Evolutionary conservation across 2,888 invertebrate species (phyloP).

Genomic region (Mesoligia furuncula): DNA sequence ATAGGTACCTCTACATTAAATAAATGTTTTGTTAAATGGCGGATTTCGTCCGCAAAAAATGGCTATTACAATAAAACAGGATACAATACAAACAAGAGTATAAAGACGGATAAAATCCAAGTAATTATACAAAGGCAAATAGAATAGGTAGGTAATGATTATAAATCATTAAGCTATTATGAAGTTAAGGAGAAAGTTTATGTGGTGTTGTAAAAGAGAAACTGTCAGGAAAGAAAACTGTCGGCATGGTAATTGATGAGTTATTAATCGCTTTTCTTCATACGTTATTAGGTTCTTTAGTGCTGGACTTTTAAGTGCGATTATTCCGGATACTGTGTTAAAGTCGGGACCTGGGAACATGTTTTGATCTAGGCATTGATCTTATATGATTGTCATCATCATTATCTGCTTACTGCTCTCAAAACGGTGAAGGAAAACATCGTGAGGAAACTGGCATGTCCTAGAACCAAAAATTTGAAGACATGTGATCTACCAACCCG

Average conservation of each 20-base stretch:
- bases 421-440: too few relatives aligned
- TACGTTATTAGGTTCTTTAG: not conserved
- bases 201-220: slow-evolving; percentile 39
- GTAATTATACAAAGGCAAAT: slow-evolving; percentile 1
- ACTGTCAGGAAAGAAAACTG: slow-evolving; percentile 39
- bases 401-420: not conserved
- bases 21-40: slow-evolving; percentile 42
- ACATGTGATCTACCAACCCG: too few relatives aligned
- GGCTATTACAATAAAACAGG: not conserved
- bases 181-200: slow-evolving; percentile 42
- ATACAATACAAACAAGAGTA: slow-evolving; percentile 8
- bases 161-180: slow-evolving; percentile 17
- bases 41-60: slow-evolving; percentile 15
- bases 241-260: slow-evolving; percentile 33
- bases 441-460: too few relatives aligned
- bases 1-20: slow-evolving; percentile 31
- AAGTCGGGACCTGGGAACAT: not conserved
- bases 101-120: not conserved
- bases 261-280: slow-evolving; percentile 27
- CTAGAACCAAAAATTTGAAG: too few relatives aligned
- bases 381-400: not conserved
- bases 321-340: not conserved
- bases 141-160: not conserved
- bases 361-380: not conserved
- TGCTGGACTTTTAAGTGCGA: not conserved